Evolutionary conservation across 2,797 vertebrate species (phyloP), one percentile per base, ranked within the genome.

Genomic region (Ceryle rudis): DNA sequence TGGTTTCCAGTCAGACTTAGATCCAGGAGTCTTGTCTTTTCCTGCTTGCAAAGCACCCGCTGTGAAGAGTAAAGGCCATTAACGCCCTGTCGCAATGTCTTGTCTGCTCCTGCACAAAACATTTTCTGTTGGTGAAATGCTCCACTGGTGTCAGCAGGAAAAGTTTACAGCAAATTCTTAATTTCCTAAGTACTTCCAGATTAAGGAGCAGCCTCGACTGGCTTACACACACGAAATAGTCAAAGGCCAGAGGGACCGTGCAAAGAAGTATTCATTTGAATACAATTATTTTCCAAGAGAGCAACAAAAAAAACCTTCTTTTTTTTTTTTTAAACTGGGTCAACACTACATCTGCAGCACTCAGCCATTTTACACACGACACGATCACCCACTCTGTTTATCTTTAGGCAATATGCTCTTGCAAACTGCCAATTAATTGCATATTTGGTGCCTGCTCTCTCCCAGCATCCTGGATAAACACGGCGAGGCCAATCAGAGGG

Each of bases 391-490:
- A 93, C 96, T 52, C 90, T 95, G 94, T 94, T 95, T 97, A 89
- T 96, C 97, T 97, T 96, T 94, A 96, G 97, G 97, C 97, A 96
- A 86, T 89, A 94, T 94, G 91, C 90, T 97, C 94, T 57, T 77
- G 95, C 91, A 92, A 90, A 95, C 96, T 97, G 96, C 97, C 97
- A 98, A 95, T 98, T 98, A 97, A 97, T 97, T 97, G 96, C 95
- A 41, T 94, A 52, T 95, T 97, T 81, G 90, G 96, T 93, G 94
- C 80, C 97, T 95, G 74, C 91, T 97, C 96, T 94, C 95, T 96
- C 93, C 90, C 92, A 81, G 94, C 96, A 93, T 93, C 96, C 91
- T 94, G 81, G 89, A 95, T 97, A 96, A 94, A 96, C 96, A 84
- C 72, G 9, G 89, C 35, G 42, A 62, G 92, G 94, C 75, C 52